phyloP scores from a whole-genome alignment of 2,113 vertebrate species.

The Dolichotis patagonum region DNA sequence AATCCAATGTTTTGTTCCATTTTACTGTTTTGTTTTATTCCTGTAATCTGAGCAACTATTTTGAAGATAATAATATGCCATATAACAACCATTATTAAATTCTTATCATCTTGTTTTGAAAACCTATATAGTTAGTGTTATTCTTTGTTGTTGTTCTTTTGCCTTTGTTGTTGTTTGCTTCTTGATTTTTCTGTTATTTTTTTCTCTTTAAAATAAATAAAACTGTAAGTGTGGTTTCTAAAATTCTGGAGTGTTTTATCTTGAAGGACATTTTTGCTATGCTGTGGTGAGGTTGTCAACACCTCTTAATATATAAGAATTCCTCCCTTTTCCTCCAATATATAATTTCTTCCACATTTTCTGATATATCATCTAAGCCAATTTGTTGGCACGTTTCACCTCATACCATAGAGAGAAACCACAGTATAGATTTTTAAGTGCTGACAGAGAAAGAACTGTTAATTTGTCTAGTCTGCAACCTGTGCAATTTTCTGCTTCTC shows the following conservation, averaged over 20 bases:
- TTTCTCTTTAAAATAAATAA: too few relatives aligned
- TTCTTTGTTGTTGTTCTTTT: too few relatives aligned
- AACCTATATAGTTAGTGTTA: too few relatives aligned
- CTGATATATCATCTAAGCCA: constrained; percentile 77
- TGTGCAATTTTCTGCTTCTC: constrained; percentile 70
- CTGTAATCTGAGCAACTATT: too few relatives aligned
- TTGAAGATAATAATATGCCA: too few relatives aligned
- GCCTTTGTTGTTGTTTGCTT: too few relatives aligned
- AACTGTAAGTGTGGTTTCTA: constrained; percentile 60
- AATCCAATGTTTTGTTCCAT: too few relatives aligned
- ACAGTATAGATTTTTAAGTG: constrained; percentile 72
- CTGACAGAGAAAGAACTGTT: constrained; percentile 78
- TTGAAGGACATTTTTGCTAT: constrained; percentile 70
- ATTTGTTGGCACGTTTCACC: constrained; percentile 78
- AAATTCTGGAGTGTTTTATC: constrained; percentile 72
- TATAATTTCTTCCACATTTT: constrained; percentile 83
- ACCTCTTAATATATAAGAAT: constrained; percentile 72
- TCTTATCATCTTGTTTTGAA: too few relatives aligned
- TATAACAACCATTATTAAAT: too few relatives aligned
- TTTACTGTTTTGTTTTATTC: too few relatives aligned
- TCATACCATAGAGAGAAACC: constrained; percentile 72
- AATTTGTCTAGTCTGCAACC: constrained; percentile 79
- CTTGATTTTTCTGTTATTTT: too few relatives aligned
- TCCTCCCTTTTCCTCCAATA: constrained; percentile 52
- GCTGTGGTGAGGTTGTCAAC: constrained; percentile 77